Conservation (phyloP, 2,113 vertebrate species). For the Agapornis roseicollis region DNA sequence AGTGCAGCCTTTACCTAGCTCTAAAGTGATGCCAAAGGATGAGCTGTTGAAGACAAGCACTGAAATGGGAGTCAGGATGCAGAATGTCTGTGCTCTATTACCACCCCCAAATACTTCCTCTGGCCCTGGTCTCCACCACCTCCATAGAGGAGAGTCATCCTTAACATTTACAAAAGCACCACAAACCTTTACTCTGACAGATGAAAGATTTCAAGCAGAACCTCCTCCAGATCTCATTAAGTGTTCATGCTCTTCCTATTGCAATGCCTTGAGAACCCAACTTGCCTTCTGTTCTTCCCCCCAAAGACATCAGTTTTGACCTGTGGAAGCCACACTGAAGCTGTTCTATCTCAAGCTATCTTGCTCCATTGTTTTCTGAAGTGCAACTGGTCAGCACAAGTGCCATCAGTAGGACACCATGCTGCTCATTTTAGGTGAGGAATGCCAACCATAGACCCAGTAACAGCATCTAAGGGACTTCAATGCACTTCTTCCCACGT, state of each 20-base stretch:
- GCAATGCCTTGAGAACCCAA: neutral
- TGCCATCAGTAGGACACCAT: neutral
- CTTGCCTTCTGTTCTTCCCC: neutral
- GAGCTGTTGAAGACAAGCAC: neutral
- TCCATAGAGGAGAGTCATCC: fast-evolving
- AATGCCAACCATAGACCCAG: fast-evolving
- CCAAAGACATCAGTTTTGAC: neutral
- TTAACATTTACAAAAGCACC: neutral
- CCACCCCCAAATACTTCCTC: neutral
- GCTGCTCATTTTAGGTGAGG: neutral
- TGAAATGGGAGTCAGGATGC: neutral
- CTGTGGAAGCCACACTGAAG: neutral
- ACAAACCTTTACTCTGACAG: neutral
- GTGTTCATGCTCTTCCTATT: neutral
- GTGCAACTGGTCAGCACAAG: neutral
- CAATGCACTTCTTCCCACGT: neutral
- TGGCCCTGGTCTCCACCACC: fast-evolving
- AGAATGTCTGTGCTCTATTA: neutral
- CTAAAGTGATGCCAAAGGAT: neutral
- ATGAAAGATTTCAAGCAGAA: neutral
- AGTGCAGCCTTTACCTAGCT: neutral
- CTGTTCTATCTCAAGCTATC: neutral
- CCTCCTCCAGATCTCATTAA: neutral
- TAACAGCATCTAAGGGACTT: neutral
- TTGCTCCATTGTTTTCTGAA: neutral